These are phyloP conservation scores for Ammospiza nelsoni DNA, from an alignment of 2,113 vertebrate species.

Conservation along the genomic window DNA sequence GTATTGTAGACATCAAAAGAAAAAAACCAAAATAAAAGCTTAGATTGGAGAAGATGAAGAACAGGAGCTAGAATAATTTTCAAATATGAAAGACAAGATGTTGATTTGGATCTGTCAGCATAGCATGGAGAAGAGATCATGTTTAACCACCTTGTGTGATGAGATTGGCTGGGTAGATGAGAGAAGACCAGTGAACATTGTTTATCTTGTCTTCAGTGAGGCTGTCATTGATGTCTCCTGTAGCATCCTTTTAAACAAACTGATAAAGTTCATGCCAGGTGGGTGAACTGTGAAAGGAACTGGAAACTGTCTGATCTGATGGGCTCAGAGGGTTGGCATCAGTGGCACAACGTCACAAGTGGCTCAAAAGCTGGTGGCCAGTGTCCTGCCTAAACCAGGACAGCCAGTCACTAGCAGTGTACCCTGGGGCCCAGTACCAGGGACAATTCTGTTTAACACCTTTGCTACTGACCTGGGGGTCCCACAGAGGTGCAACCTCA, in stretches of 20 bases:
- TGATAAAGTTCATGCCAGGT: neutral
- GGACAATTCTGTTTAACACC: neutral
- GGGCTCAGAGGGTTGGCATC: neutral
- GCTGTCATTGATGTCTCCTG: fast-evolving
- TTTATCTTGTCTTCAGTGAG: neutral
- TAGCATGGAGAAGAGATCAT: neutral
- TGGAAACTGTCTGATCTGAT: neutral
- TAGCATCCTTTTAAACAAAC: neutral
- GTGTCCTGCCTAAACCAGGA: too few species aligned
- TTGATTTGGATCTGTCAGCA: neutral
- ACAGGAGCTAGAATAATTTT: neutral
- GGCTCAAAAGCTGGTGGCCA: neutral
- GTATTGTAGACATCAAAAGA: neutral
- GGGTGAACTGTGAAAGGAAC: fast-evolving
- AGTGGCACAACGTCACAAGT: neutral
- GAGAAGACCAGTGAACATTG: neutral
- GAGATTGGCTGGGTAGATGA: neutral
- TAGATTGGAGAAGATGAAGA: neutral
- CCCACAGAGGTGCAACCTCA: neutral
- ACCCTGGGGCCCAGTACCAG: neutral
- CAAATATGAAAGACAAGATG: neutral
- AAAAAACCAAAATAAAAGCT: neutral
- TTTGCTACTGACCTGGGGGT: neutral
- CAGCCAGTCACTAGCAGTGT: neutral
- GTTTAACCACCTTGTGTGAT: neutral